phyloP scores from a whole-genome alignment of 2,888 invertebrate species.

The Napeogenes sylphis region DNA sequence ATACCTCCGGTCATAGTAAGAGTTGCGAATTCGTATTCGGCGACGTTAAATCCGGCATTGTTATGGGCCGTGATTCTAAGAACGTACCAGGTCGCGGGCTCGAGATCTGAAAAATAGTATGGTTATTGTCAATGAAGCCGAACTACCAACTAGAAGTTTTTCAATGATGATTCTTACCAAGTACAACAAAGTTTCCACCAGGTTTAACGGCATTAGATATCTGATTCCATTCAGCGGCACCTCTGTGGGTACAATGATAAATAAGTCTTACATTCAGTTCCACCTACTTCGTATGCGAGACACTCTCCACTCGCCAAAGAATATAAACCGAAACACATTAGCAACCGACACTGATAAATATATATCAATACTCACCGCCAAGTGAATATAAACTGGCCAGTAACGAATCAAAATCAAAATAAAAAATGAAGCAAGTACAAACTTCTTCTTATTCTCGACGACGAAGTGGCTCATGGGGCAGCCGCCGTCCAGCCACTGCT shows the following conservation, averaged over 20 bases:
- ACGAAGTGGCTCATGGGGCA: conserved; percentile 97
- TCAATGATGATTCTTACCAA: conserved; percentile 56
- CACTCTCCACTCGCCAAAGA: too few relatives aligned
- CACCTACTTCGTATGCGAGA: background rate
- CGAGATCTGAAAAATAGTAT: conserved; percentile 79
- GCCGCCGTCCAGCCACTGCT: conserved; percentile 96
- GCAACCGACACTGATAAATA: too few relatives aligned
- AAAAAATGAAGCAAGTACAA: conserved; percentile 23
- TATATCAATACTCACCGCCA: too few relatives aligned
- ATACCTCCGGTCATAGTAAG: conserved; percentile 95
- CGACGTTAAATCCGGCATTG: conserved; percentile 96
- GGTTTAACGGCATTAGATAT: conserved; percentile 95
- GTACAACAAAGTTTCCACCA: conserved; percentile 91
- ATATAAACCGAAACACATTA: too few relatives aligned
- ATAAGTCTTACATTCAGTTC: background rate
- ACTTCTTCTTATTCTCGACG: conserved; percentile 96
- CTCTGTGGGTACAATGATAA: conserved; percentile 65
- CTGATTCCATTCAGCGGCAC: conserved; percentile 94
- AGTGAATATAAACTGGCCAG: too few relatives aligned
- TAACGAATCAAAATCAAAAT: conserved; percentile 2
- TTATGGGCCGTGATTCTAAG: conserved; percentile 95
- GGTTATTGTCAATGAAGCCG: background rate
- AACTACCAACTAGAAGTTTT: background rate
- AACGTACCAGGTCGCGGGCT: conserved; percentile 96
- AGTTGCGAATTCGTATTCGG: conserved; percentile 97